Evolutionary conservation across 1,140 invertebrate genomes (phyloP).

Genomic region (Laupala kohalensis): DNA sequence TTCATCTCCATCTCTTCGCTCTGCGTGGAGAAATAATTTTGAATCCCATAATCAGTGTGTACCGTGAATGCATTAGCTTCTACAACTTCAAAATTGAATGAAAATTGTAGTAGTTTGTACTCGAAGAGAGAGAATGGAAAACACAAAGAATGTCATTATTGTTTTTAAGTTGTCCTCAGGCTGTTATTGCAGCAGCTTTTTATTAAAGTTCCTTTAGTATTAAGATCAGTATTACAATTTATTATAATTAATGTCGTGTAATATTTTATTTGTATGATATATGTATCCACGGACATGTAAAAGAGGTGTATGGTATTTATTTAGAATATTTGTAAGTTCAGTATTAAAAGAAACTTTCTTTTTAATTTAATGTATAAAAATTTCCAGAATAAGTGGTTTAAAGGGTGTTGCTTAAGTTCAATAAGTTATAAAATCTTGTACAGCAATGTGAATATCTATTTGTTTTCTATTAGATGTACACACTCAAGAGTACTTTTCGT

Average conservation of each 20-base stretch:
- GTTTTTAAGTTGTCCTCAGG: conserved; percentile 3
- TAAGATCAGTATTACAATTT: neutral
- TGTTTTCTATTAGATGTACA: neutral
- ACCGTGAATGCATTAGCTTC: too few species aligned
- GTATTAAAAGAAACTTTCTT: neutral
- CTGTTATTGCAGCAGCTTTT: neutral
- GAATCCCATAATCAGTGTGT: too few species aligned
- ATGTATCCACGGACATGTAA: neutral
- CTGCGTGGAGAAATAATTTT: too few species aligned
- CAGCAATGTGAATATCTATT: neutral
- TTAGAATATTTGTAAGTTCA: neutral
- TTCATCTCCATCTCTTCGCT: too few species aligned
- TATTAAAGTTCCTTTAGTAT: conserved; percentile 5
- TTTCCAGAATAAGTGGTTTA: neutral
- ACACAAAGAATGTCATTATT: too few species aligned
- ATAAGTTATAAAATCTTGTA: neutral
- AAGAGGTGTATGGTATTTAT: neutral
- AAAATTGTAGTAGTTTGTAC: too few species aligned
- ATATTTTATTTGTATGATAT: conserved; percentile 6
- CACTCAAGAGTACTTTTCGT: neutral
- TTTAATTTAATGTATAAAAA: neutral
- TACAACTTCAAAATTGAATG: too few species aligned
- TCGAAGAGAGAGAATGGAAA: too few species aligned
- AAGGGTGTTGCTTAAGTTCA: neutral
- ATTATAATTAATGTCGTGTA: neutral